Evolutionary conservation across 2,113 vertebrate genomes (phyloP).

Genomic region (Sakesphorus luctuosus): DNA sequence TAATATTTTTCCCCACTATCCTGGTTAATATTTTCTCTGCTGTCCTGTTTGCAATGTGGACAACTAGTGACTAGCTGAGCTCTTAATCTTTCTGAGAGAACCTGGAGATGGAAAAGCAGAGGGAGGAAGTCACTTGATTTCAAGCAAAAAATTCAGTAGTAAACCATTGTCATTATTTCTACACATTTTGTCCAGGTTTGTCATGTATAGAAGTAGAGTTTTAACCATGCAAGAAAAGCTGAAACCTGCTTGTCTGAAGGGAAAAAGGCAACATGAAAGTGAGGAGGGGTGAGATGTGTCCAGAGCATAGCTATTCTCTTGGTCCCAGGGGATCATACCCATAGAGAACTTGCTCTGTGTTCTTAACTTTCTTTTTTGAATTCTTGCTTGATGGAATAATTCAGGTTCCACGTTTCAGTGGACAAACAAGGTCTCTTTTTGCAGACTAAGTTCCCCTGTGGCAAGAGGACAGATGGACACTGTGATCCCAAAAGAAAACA

Average conservation of each 20-base stretch:
- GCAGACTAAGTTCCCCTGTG: conserved; percentile 18
- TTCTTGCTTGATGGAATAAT: not conserved
- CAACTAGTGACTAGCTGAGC: not conserved
- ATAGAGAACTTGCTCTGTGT: not conserved
- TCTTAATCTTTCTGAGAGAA: not conserved
- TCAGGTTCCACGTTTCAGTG: conserved; percentile 26
- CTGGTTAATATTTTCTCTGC: not conserved
- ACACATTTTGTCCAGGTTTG: not conserved
- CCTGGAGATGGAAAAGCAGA: not conserved
- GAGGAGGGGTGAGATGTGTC: not conserved
- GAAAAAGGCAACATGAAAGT: not conserved
- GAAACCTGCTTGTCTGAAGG: not conserved
- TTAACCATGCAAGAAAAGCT: not conserved
- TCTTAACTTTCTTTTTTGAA: not conserved
- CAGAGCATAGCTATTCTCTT: not conserved
- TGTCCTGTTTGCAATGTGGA: not conserved
- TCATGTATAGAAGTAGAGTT: not conserved
- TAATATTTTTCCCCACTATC: not conserved
- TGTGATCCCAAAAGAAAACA: conserved; percentile 20
- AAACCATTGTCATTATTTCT: not conserved
- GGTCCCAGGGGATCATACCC: not conserved
- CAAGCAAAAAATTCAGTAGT: not conserved
- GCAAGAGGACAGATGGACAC: conserved; percentile 53
- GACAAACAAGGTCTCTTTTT: conserved; percentile 24
- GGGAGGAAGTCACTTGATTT: not conserved